Evolutionary conservation across 2,113 vertebrate genomes (phyloP).

Genomic region (Eidolon helvum): DNA sequence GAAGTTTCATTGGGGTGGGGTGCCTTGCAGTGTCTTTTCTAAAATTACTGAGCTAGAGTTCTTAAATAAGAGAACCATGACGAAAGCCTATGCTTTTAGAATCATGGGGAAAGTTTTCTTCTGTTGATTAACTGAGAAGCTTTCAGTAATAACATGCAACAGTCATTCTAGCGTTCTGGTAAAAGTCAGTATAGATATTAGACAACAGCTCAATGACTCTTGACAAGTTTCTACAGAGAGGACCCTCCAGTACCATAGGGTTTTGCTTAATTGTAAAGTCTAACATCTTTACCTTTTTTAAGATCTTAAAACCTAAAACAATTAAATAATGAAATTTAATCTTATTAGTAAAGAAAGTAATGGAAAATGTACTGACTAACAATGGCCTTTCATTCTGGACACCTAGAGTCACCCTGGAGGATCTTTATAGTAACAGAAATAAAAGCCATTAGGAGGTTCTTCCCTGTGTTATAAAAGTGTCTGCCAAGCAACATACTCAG

Average conservation of each 20-base stretch:
- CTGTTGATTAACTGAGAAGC: neutral
- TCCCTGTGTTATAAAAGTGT: neutral
- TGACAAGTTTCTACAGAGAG: neutral
- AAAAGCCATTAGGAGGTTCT: neutral
- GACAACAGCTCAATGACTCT: neutral
- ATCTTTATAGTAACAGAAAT: neutral
- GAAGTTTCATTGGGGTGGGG: neutral
- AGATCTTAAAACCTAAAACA: constrained; percentile 43
- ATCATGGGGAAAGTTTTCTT: neutral
- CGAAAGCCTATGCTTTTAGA: neutral
- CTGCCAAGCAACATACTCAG: neutral
- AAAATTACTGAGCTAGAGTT: constrained; percentile 11
- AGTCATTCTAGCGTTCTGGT: constrained; percentile 13
- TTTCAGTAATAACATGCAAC: constrained; percentile 49
- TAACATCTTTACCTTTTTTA: constrained; percentile 44
- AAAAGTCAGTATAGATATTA: constrained; percentile 35
- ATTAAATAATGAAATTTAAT: constrained; percentile 22
- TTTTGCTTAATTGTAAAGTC: constrained; percentile 21
- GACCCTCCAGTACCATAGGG: neutral
- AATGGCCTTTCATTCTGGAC: constrained; percentile 7
- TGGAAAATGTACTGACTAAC: neutral
- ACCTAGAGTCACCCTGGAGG: neutral
- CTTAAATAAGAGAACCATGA: neutral
- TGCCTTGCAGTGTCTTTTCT: neutral
- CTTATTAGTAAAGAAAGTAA: constrained; percentile 4